Evolutionary conservation across 2,888 invertebrate genomes (phyloP).

Genomic region (Orthosia gracilis): DNA sequence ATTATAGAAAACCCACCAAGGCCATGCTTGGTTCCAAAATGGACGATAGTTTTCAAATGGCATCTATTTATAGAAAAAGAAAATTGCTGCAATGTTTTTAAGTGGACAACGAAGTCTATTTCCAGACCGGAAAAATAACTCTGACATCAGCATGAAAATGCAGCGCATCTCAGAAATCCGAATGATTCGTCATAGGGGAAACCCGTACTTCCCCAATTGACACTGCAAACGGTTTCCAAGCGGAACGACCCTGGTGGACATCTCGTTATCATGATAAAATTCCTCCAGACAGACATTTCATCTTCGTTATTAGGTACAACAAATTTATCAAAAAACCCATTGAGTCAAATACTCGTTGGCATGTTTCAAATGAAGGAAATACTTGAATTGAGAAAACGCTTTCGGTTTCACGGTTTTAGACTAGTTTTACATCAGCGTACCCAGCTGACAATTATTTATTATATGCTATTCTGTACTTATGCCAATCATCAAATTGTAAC

Average conservation of each 20-base stretch:
- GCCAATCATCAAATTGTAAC: too few relatives aligned
- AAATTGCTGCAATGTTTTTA: too few relatives aligned
- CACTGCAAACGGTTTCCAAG: not conserved
- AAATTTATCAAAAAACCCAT: not conserved
- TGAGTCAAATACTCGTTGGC: not conserved
- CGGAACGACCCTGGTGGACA: not conserved
- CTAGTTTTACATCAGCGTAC: too few relatives aligned
- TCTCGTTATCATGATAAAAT: not conserved
- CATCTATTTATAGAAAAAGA: too few relatives aligned
- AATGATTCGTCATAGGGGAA: not conserved
- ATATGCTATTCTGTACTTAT: too few relatives aligned
- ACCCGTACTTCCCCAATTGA: conserved; percentile 1
- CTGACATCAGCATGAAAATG: not conserved
- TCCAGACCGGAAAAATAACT: not conserved
- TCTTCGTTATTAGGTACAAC: not conserved
- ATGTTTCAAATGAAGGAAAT: not conserved
- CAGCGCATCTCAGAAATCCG: not conserved
- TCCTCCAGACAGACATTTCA: not conserved
- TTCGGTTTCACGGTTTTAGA: too few relatives aligned
- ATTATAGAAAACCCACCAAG: not conserved
- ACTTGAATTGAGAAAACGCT: too few relatives aligned
- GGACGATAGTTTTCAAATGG: not conserved
- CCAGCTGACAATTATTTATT: too few relatives aligned
- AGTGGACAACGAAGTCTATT: not conserved
- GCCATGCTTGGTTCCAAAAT: not conserved